Evolutionary conservation across 1,140 invertebrate species (phyloP).

Genomic region (Pseudoatta argentina): DNA sequence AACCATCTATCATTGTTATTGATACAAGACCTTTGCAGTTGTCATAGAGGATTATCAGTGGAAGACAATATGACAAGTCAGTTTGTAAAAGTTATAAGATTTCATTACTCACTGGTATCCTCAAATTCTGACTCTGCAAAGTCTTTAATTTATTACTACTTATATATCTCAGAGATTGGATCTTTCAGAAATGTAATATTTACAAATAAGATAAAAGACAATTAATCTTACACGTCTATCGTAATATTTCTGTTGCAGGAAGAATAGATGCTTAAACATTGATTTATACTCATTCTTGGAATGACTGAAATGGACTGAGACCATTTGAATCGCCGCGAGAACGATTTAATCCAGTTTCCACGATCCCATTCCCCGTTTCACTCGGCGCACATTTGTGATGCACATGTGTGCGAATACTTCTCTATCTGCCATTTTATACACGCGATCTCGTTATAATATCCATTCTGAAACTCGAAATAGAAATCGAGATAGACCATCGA

Average conservation of each 20-base stretch:
- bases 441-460: not conserved
- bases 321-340: conserved; percentile 2
- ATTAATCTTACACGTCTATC: not conserved
- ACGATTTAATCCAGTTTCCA: conserved; percentile 33
- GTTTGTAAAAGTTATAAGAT: not conserved
- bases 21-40: conserved; percentile 4
- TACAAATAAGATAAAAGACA: conserved; percentile 14
- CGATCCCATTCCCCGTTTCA: conserved; percentile 32
- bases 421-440: conserved; percentile 29
- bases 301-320: not conserved
- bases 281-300: not conserved
- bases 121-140: not conserved
- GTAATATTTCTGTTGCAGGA: no score
- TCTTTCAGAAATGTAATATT: not conserved
- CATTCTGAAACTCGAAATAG: not conserved
- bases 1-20: not conserved
- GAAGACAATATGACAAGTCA: not conserved
- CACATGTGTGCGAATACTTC: not conserved
- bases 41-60: not conserved
- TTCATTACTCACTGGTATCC: not conserved
- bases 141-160: not conserved
- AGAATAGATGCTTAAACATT: not conserved
- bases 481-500: not conserved
- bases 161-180: not conserved
- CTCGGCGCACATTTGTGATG: not conserved